These are phyloP conservation scores for Lates japonicus DNA, from an alignment of 2,797 vertebrate genomes.

Conservation along the genomic window DNA sequence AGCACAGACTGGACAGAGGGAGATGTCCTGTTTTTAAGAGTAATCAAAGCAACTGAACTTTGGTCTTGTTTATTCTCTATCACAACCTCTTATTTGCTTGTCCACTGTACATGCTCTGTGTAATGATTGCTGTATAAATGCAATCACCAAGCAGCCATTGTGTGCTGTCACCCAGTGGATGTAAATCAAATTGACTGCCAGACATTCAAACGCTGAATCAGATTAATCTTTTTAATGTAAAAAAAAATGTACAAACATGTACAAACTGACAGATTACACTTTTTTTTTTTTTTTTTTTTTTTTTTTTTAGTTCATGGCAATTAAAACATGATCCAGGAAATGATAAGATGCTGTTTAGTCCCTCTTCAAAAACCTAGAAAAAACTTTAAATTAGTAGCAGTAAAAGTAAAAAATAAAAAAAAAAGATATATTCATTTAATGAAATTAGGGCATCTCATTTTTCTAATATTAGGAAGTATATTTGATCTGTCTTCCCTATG, in stretches of 20 bases:
- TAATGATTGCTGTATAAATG: constrained; percentile 45
- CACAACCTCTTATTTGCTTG: constrained; percentile 47
- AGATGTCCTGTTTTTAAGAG: constrained; percentile 28
- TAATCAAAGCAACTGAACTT: constrained; percentile 63
- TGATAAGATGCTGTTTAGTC: background rate
- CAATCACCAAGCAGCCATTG: background rate
- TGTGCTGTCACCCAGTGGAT: background rate
- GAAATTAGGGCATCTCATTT: background rate
- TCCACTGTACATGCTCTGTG: constrained; percentile 49
- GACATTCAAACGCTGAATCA: constrained; percentile 11
- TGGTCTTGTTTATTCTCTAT: constrained; percentile 66
- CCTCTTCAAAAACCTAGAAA: background rate
- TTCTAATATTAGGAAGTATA: background rate
- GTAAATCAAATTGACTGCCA: background rate
- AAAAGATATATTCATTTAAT: background rate
- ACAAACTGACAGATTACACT: background rate
- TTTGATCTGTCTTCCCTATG: background rate
- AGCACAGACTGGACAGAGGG: constrained; percentile 19
- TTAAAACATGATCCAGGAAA: background rate
- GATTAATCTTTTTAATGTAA: constrained; percentile 9
- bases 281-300: no score
- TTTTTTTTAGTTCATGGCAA: background rate
- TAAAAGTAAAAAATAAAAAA: background rate
- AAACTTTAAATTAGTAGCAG: no score
- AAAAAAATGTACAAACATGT: constrained; percentile 4